Evolutionary conservation across 2,888 invertebrate species (phyloP).

Genomic region (Rhagonycha lutea): DNA sequence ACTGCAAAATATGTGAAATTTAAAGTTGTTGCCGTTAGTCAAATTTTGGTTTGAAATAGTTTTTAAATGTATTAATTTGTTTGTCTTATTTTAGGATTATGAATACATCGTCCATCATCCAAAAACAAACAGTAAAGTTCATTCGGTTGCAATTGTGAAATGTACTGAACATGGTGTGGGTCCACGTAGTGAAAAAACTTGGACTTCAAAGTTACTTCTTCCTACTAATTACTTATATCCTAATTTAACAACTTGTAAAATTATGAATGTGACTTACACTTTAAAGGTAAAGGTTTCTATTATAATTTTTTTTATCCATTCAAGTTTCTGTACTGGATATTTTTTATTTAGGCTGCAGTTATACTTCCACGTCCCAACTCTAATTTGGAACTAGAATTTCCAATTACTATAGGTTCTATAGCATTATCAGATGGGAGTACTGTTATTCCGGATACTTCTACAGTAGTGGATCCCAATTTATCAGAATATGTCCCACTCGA

Average conservation of each 20-base stretch:
- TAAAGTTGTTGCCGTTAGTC: background rate
- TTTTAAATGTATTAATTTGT: background rate
- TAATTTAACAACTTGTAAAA: conserved; percentile 31
- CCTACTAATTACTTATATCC: conserved; percentile 38
- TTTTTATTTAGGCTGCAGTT: background rate
- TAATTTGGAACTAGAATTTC: background rate
- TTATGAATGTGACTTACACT: background rate
- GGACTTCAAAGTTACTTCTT: conserved; percentile 38
- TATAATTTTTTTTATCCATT: too few relatives aligned
- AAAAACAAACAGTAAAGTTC: background rate
- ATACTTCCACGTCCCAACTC: background rate
- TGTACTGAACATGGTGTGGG: conserved; percentile 42
- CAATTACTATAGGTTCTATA: background rate
- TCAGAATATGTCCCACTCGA: background rate
- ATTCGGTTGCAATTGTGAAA: background rate
- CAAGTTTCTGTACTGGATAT: too few relatives aligned
- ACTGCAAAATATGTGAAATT: background rate
- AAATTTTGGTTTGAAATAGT: background rate
- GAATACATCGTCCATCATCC: background rate
- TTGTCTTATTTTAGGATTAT: background rate
- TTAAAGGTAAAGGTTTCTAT: background rate
- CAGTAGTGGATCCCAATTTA: background rate
- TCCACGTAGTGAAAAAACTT: conserved; percentile 45
- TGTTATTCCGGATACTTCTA: background rate
- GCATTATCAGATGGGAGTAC: background rate